Evolutionary conservation across 2,888 invertebrate genomes (phyloP), one percentile per base, ranked within the genome.

Genomic region (Standfussiana lucernea): DNA sequence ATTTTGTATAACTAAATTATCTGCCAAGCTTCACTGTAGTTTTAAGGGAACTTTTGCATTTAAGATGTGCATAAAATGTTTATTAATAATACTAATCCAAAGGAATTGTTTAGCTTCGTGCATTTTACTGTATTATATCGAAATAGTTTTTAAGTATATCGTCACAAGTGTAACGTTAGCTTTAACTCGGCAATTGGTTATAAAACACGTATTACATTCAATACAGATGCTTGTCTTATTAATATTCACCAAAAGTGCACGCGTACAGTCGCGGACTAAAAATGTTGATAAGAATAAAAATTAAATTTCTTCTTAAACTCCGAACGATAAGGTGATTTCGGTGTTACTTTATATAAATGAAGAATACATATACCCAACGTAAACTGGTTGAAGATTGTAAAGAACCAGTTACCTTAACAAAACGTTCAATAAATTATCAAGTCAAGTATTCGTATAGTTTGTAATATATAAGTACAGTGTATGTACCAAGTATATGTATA

Each of bases 141-240:
- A 78, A 72, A 59, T 88, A 88, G 82, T 79, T 62, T 77, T 32
- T 87, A 86, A 88, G 84, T 61, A 67, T 72, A 68, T 50, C 62
- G 88, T 88, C 89, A 88, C 88, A 88, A 88, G 45, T 85, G 84
- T 86, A 86, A 82, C 76, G 59, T 79, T 75, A 87, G 92, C 92
- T 92, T 92, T 92, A 92, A 92, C 89, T 87, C 81, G 66, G 86
- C 86, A 89, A 76, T 76, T 83, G 74, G 68, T 40, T 61, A 73
- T 37, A 28, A 50, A 24, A 40, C 21, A 70, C 66, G 59, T 35
- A 64, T 66, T 70, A 50, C 37, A 70, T 64, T 66, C 47, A 75
- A 66, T 69, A 74, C 47, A 21, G 11, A 67, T 32, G 13, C 37
- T 8, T n/a, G n/a, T 61, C 18, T 65, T 64, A 5, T 18, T 21